These are phyloP conservation scores for Girardinus metallicus DNA, from an alignment of 2,797 vertebrate genomes.

Conservation along the genomic window DNA sequence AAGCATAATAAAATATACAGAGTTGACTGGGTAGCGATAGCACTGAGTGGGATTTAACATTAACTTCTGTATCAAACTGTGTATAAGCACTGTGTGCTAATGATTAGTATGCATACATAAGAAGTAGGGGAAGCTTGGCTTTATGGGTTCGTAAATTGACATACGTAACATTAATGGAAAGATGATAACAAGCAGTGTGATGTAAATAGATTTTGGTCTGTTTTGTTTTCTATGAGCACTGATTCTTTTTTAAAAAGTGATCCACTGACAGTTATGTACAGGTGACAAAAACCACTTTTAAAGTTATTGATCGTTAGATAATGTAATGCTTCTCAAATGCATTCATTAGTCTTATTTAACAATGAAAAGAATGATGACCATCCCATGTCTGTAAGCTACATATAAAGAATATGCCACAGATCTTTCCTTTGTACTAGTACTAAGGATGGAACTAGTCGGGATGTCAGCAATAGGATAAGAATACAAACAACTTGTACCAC, in stretches of 20 bases:
- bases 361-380: background rate
- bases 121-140: background rate
- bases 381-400: background rate
- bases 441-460: no score
- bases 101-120: background rate
- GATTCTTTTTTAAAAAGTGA: background rate
- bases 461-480: background rate
- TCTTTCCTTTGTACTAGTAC: background rate
- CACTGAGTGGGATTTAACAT: background rate
- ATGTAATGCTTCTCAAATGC: background rate
- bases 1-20: background rate
- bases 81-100: constrained; percentile 2
- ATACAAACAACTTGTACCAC: background rate
- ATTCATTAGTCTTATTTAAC: background rate
- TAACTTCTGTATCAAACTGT: background rate
- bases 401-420: background rate
- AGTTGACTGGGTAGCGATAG: background rate
- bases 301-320: background rate
- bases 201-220: background rate
- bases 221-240: background rate
- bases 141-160: background rate
- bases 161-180: background rate
- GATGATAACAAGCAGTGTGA: background rate
- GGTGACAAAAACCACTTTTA: background rate
- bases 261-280: background rate